phyloP scores from a whole-genome alignment of 2,888 invertebrate species.

The Belgica antarctica region DNA sequence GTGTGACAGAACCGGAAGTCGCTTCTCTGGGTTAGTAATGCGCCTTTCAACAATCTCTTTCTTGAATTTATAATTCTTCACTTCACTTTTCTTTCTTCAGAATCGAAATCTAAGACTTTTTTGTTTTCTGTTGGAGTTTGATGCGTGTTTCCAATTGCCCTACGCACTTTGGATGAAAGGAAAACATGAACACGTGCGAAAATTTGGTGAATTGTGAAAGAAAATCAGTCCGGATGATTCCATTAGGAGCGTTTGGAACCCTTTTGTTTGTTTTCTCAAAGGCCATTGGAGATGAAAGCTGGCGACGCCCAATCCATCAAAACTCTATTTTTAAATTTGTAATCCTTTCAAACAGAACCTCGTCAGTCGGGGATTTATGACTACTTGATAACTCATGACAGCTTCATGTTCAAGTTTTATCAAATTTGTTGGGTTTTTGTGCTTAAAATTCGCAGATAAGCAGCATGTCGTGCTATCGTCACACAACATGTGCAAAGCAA shows the following conservation, averaged over 20 bases:
- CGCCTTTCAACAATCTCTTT: conserved; percentile 35
- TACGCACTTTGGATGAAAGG: conserved; percentile 16
- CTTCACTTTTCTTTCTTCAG: conserved; percentile 15
- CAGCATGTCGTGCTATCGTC: background rate
- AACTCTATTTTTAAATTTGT: background rate
- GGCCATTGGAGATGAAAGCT: background rate
- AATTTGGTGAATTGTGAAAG: background rate
- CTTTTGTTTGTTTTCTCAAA: conserved; percentile 39
- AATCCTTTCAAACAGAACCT: conserved; percentile 9
- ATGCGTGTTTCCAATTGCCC: conserved; percentile 26
- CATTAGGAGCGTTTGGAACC: background rate
- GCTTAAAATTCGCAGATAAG: background rate
- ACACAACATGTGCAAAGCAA: conserved; percentile 14
- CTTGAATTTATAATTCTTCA: conserved; percentile 36
- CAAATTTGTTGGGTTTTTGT: background rate
- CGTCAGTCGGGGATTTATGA: conserved; percentile 22
- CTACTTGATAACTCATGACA: conserved; percentile 18
- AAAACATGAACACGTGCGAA: conserved; percentile 42
- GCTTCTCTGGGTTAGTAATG: conserved; percentile 44
- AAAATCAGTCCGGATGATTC: background rate
- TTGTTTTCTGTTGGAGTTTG: conserved; percentile 19
- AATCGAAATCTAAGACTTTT: conserved; percentile 7
- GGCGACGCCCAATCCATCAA: conserved; percentile 42
- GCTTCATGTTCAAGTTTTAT: conserved; percentile 3
- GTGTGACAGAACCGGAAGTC: conserved; percentile 42